Evolutionary conservation across 2,113 vertebrate genomes (phyloP), one percentile per base, ranked within the genome.

Genomic region (Engraulis encrasicolus): DNA sequence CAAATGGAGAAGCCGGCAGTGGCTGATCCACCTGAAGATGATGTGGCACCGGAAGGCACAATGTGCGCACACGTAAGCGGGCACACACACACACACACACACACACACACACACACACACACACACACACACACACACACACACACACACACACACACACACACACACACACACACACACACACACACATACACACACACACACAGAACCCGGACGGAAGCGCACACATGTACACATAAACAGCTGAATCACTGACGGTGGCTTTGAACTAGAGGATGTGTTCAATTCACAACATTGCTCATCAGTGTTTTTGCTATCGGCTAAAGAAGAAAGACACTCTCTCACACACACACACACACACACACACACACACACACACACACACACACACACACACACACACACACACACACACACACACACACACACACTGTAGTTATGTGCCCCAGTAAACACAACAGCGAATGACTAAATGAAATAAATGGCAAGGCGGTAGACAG

Each of bases 201-300:
- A 52, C 14, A 52, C 7, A 52, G 14, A 18, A 52, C 50, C 6
- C 54, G 27, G 20, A 61, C 54, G 31, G 7, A 66, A 2, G 31
- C 58, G 15, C 58, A 66, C n/a, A 61, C 58, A 66, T 36, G 45
- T 20, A 81, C 58, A 74, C 38, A 82, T 7, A 82, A 0, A 66
- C 27, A 78, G 50, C 71, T 86, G 66, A 84, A 52, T 86, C 81
- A 86, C 38, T 50, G 78, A 81, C 77, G 82, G 38, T 78, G 45
- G 80, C 58, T 80, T 66, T 83, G 50, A 78, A 80, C 74, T 58
- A n/a, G 19, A 79, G 79, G 81, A 14, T 78, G 40, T n/a, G 27
- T 19, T 37, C 20, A 50, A 37, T 27, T 50, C 78, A 49, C 79
- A n/a, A n/a, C n/a, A n/a, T 74, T 38, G 50, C 2, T 18, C 6